These are phyloP conservation scores for Desmophyllum pertusum DNA, from an alignment of 92 coral and sea anemone genomes.

Conservation along the genomic window DNA sequence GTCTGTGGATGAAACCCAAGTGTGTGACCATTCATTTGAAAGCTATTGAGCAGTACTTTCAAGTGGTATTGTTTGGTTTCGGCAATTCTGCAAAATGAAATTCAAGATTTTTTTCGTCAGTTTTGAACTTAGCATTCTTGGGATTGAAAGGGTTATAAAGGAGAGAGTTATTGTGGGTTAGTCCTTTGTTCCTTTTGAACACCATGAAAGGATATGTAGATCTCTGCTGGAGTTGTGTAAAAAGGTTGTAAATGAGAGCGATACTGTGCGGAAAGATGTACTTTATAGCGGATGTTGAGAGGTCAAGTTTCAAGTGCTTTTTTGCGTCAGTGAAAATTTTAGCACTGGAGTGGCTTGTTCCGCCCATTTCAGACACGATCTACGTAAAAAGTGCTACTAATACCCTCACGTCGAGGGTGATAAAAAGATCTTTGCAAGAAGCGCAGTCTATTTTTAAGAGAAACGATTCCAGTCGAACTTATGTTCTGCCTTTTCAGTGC, in stretches of 20 bases:
- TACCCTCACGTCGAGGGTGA: neutral
- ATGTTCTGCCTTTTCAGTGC: neutral
- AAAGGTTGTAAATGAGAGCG: neutral
- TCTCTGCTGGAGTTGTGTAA: conserved; percentile 8
- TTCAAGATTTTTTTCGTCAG: too few relatives aligned
- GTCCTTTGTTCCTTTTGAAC: neutral
- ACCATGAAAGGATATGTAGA: neutral
- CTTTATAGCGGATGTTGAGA: conserved; percentile 4
- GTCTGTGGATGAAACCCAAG: neutral
- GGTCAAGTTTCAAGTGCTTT: conserved; percentile 24
- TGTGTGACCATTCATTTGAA: neutral
- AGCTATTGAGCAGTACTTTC: too few relatives aligned
- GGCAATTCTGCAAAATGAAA: too few relatives aligned
- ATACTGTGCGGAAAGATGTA: conserved; percentile 19
- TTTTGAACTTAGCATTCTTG: too few relatives aligned
- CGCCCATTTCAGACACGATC: neutral
- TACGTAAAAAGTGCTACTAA: neutral
- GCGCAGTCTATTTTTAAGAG: neutral
- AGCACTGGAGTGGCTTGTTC: conserved; percentile 7
- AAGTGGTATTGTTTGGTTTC: too few relatives aligned
- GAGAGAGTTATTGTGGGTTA: neutral
- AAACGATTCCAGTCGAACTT: neutral
- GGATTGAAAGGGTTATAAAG: too few relatives aligned
- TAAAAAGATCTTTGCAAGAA: neutral
- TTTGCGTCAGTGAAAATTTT: neutral